Percentiles rank a stretch among this genome's conserved stretches.
Conservation (phyloP, 2,888 invertebrate species). For the Sinohyriopsis cumingii region DNA sequence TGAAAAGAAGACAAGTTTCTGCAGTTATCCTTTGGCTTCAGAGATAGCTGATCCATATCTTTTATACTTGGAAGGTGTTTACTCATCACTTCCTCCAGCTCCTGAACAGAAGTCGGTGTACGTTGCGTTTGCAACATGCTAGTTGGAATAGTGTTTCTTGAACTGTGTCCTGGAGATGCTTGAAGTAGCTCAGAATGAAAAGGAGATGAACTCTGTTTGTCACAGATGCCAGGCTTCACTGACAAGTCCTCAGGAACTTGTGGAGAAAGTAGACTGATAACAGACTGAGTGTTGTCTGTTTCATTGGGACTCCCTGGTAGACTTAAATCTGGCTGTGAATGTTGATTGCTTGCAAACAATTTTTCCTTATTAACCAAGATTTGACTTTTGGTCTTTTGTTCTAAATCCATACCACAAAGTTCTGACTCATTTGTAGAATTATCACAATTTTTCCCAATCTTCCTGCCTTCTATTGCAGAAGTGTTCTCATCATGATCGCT, state of each 20-base stretch:
- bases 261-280: conserved; percentile 8
- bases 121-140: conserved; percentile 1
- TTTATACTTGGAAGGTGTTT: conserved; percentile 81
- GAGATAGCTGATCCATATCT: conserved; percentile 1
- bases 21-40: conserved; percentile 2
- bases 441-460: no score
- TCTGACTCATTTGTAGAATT: no score
- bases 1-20: conserved; percentile 10
- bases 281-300: not conserved
- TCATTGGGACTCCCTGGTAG: conserved; percentile 13
- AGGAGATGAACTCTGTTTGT: conserved; percentile 2
- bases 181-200: conserved; percentile 1
- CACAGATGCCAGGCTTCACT: conserved; percentile 8
- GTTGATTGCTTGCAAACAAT: no score
- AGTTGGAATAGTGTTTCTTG: conserved; percentile 2
- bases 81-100: conserved; percentile 96
- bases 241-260: conserved; percentile 31
- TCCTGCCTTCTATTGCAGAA: no score
- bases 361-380: no score
- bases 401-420: no score
- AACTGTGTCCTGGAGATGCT: no score
- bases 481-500: not conserved
- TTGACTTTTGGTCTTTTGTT: no score
- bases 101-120: conserved; percentile 81
- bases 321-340: not conserved